phyloP scores from a whole-genome alignment of 2,797 vertebrate species.

The Poeciliopsis paucimaculata region DNA sequence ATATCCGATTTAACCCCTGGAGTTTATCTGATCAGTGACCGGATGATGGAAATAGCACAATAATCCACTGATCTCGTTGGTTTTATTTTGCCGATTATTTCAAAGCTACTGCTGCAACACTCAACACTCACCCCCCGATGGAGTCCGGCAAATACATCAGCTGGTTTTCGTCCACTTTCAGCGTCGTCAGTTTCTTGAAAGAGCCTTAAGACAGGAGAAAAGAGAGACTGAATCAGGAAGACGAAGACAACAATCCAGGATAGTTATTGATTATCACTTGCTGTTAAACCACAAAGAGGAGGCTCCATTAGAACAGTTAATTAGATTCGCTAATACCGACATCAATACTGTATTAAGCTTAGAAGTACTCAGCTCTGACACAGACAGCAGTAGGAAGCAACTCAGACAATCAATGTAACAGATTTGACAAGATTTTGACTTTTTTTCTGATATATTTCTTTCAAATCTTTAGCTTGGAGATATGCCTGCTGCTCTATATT shows the following conservation, averaged over 20 bases:
- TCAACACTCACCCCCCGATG: slow-evolving; percentile 92
- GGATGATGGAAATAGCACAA: slow-evolving; percentile 19
- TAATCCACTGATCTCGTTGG: slow-evolving; percentile 52
- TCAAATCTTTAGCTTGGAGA: not conserved
- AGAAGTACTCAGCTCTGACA: slow-evolving; percentile 17
- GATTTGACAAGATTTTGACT: not conserved
- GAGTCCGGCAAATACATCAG: slow-evolving; percentile 95
- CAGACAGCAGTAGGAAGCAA: not conserved
- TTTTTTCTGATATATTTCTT: not conserved
- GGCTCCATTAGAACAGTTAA: slow-evolving; percentile 47
- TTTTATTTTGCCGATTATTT: slow-evolving; percentile 29
- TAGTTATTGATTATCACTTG: slow-evolving; percentile 50
- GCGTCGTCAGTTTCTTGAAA: slow-evolving; percentile 92
- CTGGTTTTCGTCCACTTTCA: slow-evolving; percentile 99
- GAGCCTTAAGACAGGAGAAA: slow-evolving; percentile 82
- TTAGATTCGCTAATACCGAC: slow-evolving; percentile 41
- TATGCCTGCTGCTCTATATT: not conserved
- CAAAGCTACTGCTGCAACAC: slow-evolving; percentile 39
- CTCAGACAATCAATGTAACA: not conserved
- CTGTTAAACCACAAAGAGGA: slow-evolving; percentile 35
- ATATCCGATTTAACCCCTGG: slow-evolving; percentile 41
- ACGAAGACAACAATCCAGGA: slow-evolving; percentile 13
- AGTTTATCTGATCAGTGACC: slow-evolving; percentile 26
- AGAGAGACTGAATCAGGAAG: slow-evolving; percentile 16
- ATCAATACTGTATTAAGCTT: slow-evolving; percentile 47